Conservation (phyloP, 2,888 invertebrate genomes). For the Corbicula japonica region DNA sequence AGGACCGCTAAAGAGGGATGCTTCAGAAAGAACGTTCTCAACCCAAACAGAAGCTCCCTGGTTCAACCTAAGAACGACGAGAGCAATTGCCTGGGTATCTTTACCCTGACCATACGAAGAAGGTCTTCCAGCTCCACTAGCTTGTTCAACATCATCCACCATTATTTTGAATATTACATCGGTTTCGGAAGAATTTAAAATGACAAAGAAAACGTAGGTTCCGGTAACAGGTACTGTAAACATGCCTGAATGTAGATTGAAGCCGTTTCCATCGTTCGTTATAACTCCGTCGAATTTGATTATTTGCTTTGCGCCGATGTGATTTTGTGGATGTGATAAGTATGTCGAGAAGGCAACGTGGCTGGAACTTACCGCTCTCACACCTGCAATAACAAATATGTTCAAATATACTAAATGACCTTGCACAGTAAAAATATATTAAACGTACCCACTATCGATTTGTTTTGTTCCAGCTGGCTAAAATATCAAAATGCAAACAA, state of each 20-base stretch:
- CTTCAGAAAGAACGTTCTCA: not conserved
- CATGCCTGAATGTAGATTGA: not conserved
- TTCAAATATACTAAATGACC: no score
- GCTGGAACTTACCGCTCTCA: no score
- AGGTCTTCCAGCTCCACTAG: not conserved
- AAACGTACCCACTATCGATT: no score
- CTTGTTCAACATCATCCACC: not conserved
- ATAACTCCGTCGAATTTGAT: not conserved
- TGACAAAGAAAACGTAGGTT: constrained; percentile 4
- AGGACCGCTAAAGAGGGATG: not conserved
- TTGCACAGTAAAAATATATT: no score
- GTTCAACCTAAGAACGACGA: not conserved
- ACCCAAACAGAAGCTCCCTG: not conserved
- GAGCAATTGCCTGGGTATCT: not conserved
- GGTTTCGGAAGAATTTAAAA: not conserved
- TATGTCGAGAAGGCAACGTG: not conserved
- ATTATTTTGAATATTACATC: not conserved
- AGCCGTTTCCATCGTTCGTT: not conserved
- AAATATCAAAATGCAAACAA: no score
- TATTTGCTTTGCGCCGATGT: not conserved
- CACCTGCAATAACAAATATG: no score
- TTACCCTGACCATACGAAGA: not conserved
- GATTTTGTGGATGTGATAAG: not conserved
- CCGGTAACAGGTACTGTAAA: constrained; percentile 1
- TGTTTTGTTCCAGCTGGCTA: no score